Evolutionary conservation across 2,113 vertebrate species (phyloP).

Genomic region (Vicugna pacos): DNA sequence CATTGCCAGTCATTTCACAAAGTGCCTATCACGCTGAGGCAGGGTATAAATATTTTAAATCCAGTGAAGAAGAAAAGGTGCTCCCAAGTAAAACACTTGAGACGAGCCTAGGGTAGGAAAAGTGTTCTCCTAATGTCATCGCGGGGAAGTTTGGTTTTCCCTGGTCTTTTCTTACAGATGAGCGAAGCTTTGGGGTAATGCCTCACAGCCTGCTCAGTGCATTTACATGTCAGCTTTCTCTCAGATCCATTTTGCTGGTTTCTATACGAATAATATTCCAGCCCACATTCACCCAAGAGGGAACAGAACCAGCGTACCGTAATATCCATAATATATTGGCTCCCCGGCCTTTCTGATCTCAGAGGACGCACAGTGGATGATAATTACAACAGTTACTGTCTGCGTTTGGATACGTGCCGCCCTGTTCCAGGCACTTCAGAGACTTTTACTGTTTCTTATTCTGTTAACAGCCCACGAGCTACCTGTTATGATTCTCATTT

Average conservation of each 20-base stretch:
- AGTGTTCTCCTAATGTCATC: background rate
- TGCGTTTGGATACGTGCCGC: background rate
- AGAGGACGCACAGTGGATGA: rapidly evolving
- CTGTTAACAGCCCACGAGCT: background rate
- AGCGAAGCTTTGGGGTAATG: background rate
- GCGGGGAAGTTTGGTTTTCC: background rate
- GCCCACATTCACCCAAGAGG: background rate
- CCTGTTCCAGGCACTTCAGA: background rate
- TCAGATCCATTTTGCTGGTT: background rate
- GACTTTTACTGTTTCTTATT: background rate
- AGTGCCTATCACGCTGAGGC: background rate
- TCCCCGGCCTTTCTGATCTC: background rate
- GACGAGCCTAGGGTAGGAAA: background rate
- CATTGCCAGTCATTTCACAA: background rate
- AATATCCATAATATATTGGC: background rate
- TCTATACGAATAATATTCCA: background rate
- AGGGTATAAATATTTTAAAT: slow-evolving; percentile 54
- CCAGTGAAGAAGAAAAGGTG: background rate
- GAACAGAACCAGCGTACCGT: background rate
- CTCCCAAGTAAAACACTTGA: background rate
- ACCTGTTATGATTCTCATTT: background rate
- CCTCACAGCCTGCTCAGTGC: background rate
- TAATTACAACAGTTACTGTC: background rate
- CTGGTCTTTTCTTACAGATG: background rate
- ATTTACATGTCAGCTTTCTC: background rate